These are phyloP conservation scores for Diachasmimorpha longicaudata DNA, from an alignment of 1,140 invertebrate species.

Conservation along the genomic window DNA sequence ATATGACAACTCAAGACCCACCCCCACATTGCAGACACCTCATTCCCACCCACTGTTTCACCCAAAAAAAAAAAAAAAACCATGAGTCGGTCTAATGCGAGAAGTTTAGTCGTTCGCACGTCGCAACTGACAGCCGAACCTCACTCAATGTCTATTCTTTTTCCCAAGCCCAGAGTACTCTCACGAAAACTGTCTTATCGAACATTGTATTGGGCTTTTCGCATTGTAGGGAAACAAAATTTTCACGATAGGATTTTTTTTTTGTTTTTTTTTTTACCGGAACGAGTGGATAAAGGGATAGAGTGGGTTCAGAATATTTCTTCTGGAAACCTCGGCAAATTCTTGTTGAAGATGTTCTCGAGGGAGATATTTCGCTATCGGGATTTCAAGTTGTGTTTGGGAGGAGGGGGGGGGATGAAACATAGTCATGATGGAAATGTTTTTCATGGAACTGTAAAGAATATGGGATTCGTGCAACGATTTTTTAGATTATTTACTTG, in stretches of 20 bases:
- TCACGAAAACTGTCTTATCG: background rate
- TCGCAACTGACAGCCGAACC: constrained; percentile 19
- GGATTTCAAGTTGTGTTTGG: background rate
- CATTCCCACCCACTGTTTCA: background rate
- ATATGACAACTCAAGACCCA: background rate
- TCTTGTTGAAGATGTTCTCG: background rate
- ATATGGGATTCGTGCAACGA: too few species aligned
- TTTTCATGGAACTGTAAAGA: too few species aligned
- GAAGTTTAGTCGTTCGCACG: constrained; percentile 32
- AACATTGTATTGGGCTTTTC: constrained; percentile 12
- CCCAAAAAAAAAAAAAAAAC: too few species aligned
- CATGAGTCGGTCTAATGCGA: constrained; percentile 19
- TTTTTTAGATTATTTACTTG: too few species aligned
- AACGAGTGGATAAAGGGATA: background rate
- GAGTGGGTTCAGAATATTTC: background rate
- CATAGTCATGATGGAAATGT: background rate
- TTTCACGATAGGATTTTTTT: background rate
- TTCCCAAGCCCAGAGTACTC: background rate
- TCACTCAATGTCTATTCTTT: constrained; percentile 9
- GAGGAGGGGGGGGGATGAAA: background rate
- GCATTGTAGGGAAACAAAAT: background rate
- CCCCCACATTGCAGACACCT: background rate
- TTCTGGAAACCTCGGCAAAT: background rate
- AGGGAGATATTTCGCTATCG: background rate
- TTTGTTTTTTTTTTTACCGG: background rate